Percentiles rank a stretch among this genome's conserved stretches.
phyloP scores from a whole-genome alignment of 2,113 vertebrate genomes.

The Galeopterus variegatus region DNA sequence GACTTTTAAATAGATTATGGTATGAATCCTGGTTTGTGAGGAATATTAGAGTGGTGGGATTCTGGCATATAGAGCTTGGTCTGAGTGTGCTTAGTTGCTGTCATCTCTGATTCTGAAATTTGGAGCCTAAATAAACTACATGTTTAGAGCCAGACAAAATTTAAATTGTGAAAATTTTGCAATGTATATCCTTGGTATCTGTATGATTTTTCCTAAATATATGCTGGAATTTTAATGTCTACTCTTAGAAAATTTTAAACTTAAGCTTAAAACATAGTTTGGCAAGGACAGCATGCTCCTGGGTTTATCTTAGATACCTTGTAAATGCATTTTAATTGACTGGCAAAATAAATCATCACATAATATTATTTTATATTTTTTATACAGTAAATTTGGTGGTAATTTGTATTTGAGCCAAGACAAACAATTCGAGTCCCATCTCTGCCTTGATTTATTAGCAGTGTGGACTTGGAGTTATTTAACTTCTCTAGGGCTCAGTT shows the following conservation, averaged over 20 bases:
- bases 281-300: not conserved
- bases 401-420: not conserved
- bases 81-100: not conserved
- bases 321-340: not conserved
- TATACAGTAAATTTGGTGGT: not conserved
- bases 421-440: not conserved
- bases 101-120: not conserved
- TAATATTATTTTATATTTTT: not conserved
- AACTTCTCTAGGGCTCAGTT: not conserved
- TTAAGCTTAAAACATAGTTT: constrained; percentile 8
- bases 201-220: not conserved
- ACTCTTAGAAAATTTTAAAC: not conserved
- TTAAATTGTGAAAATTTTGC: not conserved
- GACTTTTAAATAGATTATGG: not conserved
- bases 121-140: not conserved
- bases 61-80: not conserved
- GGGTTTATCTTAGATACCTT: not conserved
- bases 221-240: constrained; percentile 1
- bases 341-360: not conserved
- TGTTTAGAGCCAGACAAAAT: not conserved
- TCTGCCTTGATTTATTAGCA: not conserved
- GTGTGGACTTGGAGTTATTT: not conserved
- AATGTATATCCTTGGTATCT: not conserved
- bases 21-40: not conserved
- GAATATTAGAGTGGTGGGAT: not conserved